A percentile compares a stretch with the other conserved stretches of the same genome.
Conservation (phyloP, 2,113 vertebrate species). For the Indri indri region DNA sequence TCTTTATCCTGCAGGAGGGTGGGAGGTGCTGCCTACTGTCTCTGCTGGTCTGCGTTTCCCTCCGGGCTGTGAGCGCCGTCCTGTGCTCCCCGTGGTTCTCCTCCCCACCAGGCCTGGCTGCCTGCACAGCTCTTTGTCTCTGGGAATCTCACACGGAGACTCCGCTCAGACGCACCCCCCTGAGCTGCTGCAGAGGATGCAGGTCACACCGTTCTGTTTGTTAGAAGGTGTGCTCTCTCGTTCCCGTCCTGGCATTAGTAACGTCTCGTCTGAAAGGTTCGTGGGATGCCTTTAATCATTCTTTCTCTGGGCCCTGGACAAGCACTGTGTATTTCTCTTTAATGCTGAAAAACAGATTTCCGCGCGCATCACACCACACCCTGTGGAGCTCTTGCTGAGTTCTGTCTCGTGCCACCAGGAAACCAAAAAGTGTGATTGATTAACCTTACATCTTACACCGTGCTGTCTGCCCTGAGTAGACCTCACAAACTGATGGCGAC, state of each 20-base stretch:
- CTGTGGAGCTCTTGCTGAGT: not conserved
- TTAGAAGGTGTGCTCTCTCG: not conserved
- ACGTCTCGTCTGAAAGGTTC: not conserved
- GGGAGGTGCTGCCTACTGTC: too few relatives aligned
- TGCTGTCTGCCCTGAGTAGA: not conserved
- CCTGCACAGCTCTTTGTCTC: not conserved
- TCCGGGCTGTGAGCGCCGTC: accelerated
- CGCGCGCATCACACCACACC: accelerated
- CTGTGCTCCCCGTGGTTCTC: not conserved
- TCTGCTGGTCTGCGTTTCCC: too few relatives aligned
- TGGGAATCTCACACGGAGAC: accelerated
- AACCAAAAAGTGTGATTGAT: not conserved
- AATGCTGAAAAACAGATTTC: not conserved
- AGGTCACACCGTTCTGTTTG: accelerated
- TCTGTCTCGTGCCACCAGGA: not conserved
- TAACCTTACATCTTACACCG: not conserved
- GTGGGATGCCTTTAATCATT: not conserved
- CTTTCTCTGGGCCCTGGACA: not conserved
- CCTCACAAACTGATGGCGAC: not conserved
- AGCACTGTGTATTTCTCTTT: not conserved
- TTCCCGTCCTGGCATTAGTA: not conserved
- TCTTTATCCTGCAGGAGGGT: not conserved
- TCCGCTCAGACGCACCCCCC: not conserved
- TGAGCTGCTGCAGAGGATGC: accelerated
- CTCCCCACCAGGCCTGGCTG: too few relatives aligned